A percentile compares a stretch with the other conserved stretches of the same genome.
Evolutionary conservation across 2,888 invertebrate species (phyloP).

Genomic region (Cyclophora albipunctata): DNA sequence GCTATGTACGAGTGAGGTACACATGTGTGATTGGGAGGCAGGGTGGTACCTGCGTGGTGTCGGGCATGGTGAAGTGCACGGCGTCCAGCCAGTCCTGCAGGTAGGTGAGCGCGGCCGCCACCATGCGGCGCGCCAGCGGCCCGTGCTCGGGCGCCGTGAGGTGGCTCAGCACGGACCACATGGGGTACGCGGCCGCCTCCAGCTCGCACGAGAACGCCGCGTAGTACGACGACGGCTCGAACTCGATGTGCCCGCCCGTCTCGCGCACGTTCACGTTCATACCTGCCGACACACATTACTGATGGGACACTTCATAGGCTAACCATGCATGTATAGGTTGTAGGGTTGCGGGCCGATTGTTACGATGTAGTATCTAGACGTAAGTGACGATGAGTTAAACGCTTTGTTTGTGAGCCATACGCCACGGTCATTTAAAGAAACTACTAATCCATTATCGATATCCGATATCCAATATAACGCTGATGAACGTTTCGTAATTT

Average conservation of each 20-base stretch:
- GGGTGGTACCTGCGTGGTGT: slow-evolving; percentile 24
- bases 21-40: no score
- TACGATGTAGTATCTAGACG: no score
- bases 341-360: no score
- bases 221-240: slow-evolving; percentile 97
- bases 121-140: slow-evolving; percentile 83
- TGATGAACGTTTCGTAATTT: no score
- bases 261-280: slow-evolving; percentile 98
- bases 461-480: no score
- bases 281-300: slow-evolving; percentile 66
- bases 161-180: slow-evolving; percentile 97
- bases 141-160: slow-evolving; percentile 83
- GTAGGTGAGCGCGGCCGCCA: slow-evolving; percentile 84
- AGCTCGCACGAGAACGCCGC: slow-evolving; percentile 98
- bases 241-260: slow-evolving; percentile 93
- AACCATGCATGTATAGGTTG: no score
- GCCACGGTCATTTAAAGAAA: no score
- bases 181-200: slow-evolving; percentile 97
- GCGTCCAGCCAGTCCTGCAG: slow-evolving; percentile 93
- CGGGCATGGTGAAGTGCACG: slow-evolving; percentile 81
- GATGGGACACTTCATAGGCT: no score
- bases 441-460: no score
- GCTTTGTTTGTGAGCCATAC: no score
- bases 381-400: no score
- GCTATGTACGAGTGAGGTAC: no score